These are phyloP conservation scores for Schizopygopsis malacanthus DNA, from an alignment of 2,797 vertebrate genomes.

Conservation along the genomic window DNA sequence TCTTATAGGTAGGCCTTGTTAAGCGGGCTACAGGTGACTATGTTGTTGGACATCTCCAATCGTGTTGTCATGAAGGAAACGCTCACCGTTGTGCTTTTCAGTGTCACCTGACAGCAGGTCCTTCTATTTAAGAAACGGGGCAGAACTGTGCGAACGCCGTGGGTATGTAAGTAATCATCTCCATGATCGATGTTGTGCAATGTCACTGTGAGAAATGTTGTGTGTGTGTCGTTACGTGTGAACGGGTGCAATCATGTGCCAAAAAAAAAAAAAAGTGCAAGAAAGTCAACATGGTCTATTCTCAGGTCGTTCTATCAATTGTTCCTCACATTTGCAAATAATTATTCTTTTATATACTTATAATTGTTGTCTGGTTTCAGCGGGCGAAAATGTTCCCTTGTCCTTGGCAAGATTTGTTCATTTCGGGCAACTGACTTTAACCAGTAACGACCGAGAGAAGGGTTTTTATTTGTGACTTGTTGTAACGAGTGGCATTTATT, in stretches of 20 bases:
- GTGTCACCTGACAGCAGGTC: slow-evolving; percentile 3
- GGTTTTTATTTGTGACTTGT: slow-evolving; percentile 46
- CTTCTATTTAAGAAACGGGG: background rate
- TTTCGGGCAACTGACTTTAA: slow-evolving; percentile 29
- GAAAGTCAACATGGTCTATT: slow-evolving; percentile 44
- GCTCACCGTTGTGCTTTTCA: slow-evolving; percentile 43
- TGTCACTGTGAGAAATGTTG: slow-evolving; percentile 30
- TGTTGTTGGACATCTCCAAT: slow-evolving; percentile 1
- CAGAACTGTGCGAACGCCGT: background rate
- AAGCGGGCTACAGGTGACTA: slow-evolving; percentile 1
- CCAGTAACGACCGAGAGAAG: slow-evolving; percentile 21
- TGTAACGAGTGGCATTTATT: slow-evolving; percentile 54
- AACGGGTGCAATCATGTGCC: slow-evolving; percentile 48
- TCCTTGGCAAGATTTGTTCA: slow-evolving; percentile 35
- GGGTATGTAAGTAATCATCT: slow-evolving; percentile 31
- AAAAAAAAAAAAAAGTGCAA: slow-evolving; percentile 21
- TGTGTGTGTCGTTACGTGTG: slow-evolving; percentile 29
- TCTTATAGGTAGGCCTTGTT: slow-evolving; percentile 23
- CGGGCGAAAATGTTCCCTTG: background rate
- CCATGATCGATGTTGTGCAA: slow-evolving; percentile 47
- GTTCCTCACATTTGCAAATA: slow-evolving; percentile 52
- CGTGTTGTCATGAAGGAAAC: background rate
- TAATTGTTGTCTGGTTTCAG: slow-evolving; percentile 39
- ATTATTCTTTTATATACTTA: slow-evolving; percentile 48
- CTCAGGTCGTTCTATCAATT: slow-evolving; percentile 54